phyloP scores from a whole-genome alignment of 1,140 invertebrate species.

The Steinernema feltiae region DNA sequence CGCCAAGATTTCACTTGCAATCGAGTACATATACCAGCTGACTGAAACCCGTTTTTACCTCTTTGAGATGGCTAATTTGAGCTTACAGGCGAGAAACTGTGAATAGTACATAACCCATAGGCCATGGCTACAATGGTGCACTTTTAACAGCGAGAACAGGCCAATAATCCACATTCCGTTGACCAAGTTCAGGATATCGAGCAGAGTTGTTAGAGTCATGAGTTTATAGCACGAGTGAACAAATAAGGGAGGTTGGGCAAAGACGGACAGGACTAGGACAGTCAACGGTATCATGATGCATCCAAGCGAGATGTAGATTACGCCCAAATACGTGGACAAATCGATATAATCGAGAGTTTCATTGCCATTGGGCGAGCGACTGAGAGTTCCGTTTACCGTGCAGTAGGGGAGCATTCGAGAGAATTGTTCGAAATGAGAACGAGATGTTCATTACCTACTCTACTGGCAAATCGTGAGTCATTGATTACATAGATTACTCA shows the following conservation, averaged over 20 bases:
- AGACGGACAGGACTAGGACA: not conserved
- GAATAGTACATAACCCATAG: constrained; percentile 4
- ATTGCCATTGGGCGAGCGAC: not conserved
- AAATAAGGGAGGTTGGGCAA: not conserved
- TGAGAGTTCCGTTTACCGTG: not conserved
- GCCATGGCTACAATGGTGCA: not conserved
- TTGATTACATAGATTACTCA: too few relatives aligned
- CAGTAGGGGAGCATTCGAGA: not conserved
- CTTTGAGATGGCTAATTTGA: not conserved
- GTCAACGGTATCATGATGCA: not conserved
- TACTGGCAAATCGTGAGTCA: too few relatives aligned
- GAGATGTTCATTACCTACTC: too few relatives aligned
- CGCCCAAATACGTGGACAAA: not conserved
- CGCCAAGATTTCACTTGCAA: constrained; percentile 13
- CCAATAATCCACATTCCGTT: not conserved
- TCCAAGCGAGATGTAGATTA: not conserved
- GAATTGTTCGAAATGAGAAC: too few relatives aligned
- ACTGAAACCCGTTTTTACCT: not conserved
- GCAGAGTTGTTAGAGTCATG: not conserved
- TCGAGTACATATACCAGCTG: constrained; percentile 16
- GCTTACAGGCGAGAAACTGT: not conserved
- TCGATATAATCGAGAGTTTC: not conserved
- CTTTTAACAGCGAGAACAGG: not conserved
- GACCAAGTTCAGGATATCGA: not conserved
- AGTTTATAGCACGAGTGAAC: not conserved